Percentiles rank a stretch among this genome's conserved stretches.
Evolutionary conservation across 1,140 invertebrate genomes (phyloP).

Genomic region (Leptinotarsa undecemlineata): DNA sequence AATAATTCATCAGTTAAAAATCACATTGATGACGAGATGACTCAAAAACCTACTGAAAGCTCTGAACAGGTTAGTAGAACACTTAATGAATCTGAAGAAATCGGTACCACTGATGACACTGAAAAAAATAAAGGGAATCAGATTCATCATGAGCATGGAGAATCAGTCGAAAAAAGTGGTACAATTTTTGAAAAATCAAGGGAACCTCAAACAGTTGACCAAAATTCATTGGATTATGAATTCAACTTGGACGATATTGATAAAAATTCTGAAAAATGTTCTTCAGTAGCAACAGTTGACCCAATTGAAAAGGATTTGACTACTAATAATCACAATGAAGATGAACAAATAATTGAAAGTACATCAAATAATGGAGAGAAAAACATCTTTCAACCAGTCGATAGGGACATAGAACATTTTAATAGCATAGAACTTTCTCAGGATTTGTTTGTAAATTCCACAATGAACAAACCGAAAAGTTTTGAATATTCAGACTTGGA

Average conservation of each 20-base stretch:
- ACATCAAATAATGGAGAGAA: too few relatives aligned
- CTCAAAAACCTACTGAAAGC: neutral
- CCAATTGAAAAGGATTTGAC: neutral
- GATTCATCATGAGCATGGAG: neutral
- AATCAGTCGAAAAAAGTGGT: neutral
- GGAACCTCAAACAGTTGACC: constrained; percentile 6
- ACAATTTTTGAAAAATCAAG: neutral
- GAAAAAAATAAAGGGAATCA: constrained; percentile 15
- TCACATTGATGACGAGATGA: neutral
- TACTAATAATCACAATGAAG: too few relatives aligned
- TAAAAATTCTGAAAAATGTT: constrained; percentile 29
- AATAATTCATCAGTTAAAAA: neutral
- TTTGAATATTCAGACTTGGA: constrained; percentile 33
- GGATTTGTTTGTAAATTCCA: neutral
- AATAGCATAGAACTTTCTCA: neutral
- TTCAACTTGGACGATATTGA: constrained; percentile 43
- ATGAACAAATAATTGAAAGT: too few relatives aligned
- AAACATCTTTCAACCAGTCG: too few relatives aligned
- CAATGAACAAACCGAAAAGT: neutral
- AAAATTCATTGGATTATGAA: constrained; percentile 34
- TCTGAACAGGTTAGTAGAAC: too few relatives aligned
- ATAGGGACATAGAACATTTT: too few relatives aligned
- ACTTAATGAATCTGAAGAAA: neutral
- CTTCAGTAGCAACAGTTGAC: neutral
- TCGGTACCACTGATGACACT: neutral